Evolutionary conservation across 2,888 invertebrate genomes (phyloP), one percentile per base, ranked within the genome.

Genomic region (Tenthredo scrophulariae): DNA sequence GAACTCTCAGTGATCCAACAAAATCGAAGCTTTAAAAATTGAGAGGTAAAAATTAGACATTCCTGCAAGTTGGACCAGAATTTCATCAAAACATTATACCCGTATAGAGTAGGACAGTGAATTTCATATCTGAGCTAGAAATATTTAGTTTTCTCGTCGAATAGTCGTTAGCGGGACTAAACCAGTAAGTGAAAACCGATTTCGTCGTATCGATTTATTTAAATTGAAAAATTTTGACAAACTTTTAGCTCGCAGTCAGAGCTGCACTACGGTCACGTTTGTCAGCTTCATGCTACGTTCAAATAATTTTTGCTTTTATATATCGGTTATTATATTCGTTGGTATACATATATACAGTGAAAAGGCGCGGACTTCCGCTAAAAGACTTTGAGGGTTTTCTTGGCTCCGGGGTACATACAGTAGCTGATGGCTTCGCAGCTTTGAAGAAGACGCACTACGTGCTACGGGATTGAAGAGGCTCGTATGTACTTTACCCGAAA

Each of bases 401-500:
- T 50, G 26, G 15, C 22, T 26, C 29, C 10, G 29, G 10, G 46
- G 15, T 26, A 62, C 62, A 7, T 67, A 29, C 18, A 9, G 33
- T 70, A 46, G 43, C 22, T 75, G 75, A 75, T 75, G 75, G 75
- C 43, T 75, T 43, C 46, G 46, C 2, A 50, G 70, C 46, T 75
- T 75, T 75, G 22, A 75, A 75, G 26, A 1, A 46, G 43, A 46
- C 75, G 29, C 37, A 15, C 26, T 75, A 75, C 75, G 43, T 75
- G 26, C 43, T 46, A 18, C n/a, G 15, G 46, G 13, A 75, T 22
- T 46, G 26, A 46, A 75, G 75, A 75, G 75, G 70, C 37, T 70
- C 70, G 70, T 70, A 37, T 37, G 70, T 70, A 75, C 75, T 46
- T 43, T 37, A 15, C 74, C 46, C 74, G 26, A 40, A 75, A 75